Base-by-base conservation (phyloP, 1,140 invertebrate genomes). In the Sarcophaga peregrina region DNA sequence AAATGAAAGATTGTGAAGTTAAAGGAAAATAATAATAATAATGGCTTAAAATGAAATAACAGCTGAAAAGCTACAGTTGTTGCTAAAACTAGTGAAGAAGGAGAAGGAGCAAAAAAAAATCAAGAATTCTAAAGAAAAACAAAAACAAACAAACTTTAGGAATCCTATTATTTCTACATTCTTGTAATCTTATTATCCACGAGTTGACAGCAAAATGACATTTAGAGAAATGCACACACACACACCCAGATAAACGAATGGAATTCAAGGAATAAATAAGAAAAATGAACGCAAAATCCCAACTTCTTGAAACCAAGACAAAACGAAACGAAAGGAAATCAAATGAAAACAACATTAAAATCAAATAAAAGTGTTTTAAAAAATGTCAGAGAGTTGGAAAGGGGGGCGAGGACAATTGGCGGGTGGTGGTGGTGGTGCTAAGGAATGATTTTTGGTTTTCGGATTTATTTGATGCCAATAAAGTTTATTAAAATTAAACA, bases 151-250 rank as follows among this genome's bases (percentile, higher is more conserved):
- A 73, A 82, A 82, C 37, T 73, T 82, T 82, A 46, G 10, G 54
- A 89, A 89, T 89, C 87, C 87, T 89, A 89, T 89, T 89, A 89
- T 89, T 89, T 89, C 86, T 89, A 89, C 86, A 87, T 88, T 87
- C 87, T 89, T 89, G 87, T 89, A 89, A 89, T 89, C 87, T 89
- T 89, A 89, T 89, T 89, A 89, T 89, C 87, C 87, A 88, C 87
- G 87, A 89, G 87, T 89, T 89, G 87, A 89, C 87, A 89, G 87
- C 88, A 88, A 89, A 89, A 89, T 89, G 87, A 89, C 87, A 89
- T 89, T 89, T 89, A 87, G 87, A 87, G 86, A 89, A 89, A 82
- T 68, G 50, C 88, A 88, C 15, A 54, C 47, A 9, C 45, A 84
- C 15, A 62, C 83, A 85, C 85, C 84, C 85, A 86, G 84, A 85